These are phyloP conservation scores for Tapera naevia DNA, from an alignment of 2,797 vertebrate genomes.

Conservation along the genomic window DNA sequence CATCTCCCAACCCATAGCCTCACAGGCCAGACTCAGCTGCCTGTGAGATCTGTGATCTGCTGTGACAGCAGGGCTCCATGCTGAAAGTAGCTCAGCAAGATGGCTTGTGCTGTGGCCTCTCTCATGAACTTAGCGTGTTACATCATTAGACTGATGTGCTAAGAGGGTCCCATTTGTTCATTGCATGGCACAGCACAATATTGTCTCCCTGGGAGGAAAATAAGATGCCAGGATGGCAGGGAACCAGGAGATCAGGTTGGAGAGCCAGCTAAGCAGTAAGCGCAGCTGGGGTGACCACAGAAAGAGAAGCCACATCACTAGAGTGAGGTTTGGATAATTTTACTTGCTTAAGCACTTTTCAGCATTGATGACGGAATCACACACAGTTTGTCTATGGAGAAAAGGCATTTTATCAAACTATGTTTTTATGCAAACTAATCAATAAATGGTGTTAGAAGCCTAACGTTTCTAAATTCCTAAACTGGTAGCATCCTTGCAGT, in stretches of 20 bases:
- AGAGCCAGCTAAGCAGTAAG: neutral
- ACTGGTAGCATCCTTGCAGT: neutral
- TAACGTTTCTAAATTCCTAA: neutral
- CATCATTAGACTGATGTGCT: neutral
- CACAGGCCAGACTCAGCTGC: neutral
- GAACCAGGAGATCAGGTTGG: neutral
- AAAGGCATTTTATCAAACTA: neutral
- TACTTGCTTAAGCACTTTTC: neutral
- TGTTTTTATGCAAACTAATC: neutral
- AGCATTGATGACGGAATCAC: neutral
- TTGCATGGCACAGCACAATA: neutral
- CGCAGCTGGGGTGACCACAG: neutral
- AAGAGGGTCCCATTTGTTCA: neutral
- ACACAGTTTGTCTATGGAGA: neutral
- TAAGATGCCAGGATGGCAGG: neutral
- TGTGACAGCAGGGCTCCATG: rapidly evolving
- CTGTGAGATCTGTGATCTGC: neutral
- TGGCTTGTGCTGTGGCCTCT: neutral
- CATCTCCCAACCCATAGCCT: neutral
- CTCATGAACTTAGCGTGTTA: rapidly evolving
- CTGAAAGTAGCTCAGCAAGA: no score
- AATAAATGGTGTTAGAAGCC: neutral
- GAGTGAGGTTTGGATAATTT: neutral
- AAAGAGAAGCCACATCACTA: neutral
- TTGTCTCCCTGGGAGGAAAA: neutral